Evolutionary conservation across 30 jellyfish, hydroid and myxozoan genomes (phyloP), one percentile per base, ranked within the genome.

Genomic region (Chironex yamaguchii): DNA sequence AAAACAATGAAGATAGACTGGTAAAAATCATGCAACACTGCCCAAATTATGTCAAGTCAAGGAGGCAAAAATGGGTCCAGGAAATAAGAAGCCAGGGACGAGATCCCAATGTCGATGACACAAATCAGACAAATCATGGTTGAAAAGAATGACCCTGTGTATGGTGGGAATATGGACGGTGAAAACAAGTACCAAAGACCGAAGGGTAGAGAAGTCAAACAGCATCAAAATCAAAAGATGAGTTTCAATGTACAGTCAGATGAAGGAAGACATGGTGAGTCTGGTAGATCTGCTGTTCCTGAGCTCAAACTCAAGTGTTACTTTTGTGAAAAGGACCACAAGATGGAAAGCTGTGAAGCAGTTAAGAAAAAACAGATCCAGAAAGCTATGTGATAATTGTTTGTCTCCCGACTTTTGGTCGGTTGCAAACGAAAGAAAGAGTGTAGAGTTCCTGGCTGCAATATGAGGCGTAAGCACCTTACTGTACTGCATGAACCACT

Each of bases 21-120:
- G 92, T 66, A 79, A 67, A 67, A 49, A 82, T 67, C 29, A 3
- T 29, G 49, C 79, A 82, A n/a, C 92, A 79, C 63, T 67, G 93
- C 63, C 93, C 93, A 53, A 81, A 65, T 36, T 83, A 83, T 83
- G 35, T 83, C 51, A 83, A 81, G 71, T 52, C 87, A 23, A 49
- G 93, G 34, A 68, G 87, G 93, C 72, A 50, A 87, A 29, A 86
- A 21, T 51, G 27, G 50, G 86, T 52, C 79, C 73, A 83, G 36
- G 87, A 68, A 24, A 52, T 83, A 29, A 66, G 86, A 50, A 80
- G 27, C 68, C 62, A 66, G 52, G 0, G 51, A n/a, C 85, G 14
- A 14, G 86, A 83, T 22, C 93, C 81, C 51, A 51, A 71, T 72
- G 48, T 83, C 29, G 79, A 83, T 34, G 87, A 82, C 72, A 25